Percentiles rank a stretch among this genome's conserved stretches.
These are phyloP conservation scores for Eupsilia transversa DNA, from an alignment of 2,888 invertebrate genomes.

Conservation along the genomic window DNA sequence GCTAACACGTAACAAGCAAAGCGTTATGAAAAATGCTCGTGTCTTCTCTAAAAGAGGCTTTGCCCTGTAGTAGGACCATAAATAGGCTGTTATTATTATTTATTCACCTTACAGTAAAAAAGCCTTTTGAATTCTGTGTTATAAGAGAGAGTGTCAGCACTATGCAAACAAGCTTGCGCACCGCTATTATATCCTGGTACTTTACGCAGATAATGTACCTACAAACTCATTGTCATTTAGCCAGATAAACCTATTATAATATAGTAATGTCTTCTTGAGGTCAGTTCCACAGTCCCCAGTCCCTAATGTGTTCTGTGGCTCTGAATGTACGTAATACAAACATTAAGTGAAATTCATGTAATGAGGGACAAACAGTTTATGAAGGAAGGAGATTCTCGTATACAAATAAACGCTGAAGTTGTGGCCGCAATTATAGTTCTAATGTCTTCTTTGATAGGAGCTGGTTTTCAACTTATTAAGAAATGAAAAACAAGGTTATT, in stretches of 20 bases:
- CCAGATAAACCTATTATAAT: not conserved
- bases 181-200: not conserved
- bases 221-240: conserved; percentile 22
- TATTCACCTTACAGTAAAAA: not conserved
- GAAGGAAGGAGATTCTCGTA: conserved; percentile 8
- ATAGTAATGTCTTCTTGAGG: conserved; percentile 21
- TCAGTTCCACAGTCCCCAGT: conserved; percentile 28
- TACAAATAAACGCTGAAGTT: conserved; percentile 7
- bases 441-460: not conserved
- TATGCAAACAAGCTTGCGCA: not conserved
- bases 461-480: conserved; percentile 16
- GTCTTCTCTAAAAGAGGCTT: not conserved
- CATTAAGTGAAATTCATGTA: conserved; percentile 35
- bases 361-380: conserved; percentile 31
- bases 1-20: not conserved
- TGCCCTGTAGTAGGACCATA: not conserved
- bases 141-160: not conserved
- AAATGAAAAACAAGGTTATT: not conserved
- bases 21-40: not conserved
- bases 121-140: not conserved
- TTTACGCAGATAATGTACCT: too few relatives aligned
- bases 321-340: conserved; percentile 37
- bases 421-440: conserved; percentile 5
- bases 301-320: conserved; percentile 41
- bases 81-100: conserved; percentile 4